Conservation (phyloP, 2,113 vertebrate genomes). For the Ictalurus punctatus region DNA sequence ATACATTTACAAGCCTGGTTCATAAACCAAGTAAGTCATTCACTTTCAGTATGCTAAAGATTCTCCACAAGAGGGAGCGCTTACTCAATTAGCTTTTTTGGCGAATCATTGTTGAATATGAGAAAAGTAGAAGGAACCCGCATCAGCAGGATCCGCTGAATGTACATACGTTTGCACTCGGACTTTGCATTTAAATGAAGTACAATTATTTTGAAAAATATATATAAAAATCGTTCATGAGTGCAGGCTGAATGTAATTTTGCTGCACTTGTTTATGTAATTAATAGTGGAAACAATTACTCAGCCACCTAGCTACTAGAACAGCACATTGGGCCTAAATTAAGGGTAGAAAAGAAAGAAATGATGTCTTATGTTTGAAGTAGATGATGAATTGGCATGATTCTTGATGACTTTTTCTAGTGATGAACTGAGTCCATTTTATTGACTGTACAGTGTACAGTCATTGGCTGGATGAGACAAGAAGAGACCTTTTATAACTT, state of each 20-base stretch:
- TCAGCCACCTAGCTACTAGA: neutral
- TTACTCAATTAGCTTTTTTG: neutral
- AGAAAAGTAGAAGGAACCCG: neutral
- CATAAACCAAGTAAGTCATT: neutral
- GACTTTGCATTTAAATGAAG: neutral
- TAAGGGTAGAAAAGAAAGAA: neutral
- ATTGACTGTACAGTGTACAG: neutral
- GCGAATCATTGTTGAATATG: neutral
- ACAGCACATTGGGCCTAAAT: neutral
- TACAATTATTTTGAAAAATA: neutral
- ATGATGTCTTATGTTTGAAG: neutral
- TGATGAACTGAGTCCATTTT: neutral
- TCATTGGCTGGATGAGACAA: neutral
- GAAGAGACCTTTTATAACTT: neutral
- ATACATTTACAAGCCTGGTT: neutral
- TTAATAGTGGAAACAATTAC: neutral
- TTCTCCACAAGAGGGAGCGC: neutral
- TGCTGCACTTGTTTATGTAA: neutral
- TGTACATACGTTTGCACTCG: neutral
- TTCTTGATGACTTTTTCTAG: neutral
- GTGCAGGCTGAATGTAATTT: neutral
- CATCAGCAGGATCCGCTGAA: neutral
- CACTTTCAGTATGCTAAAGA: neutral
- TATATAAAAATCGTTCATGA: neutral
- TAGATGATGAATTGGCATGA: neutral